A percentile compares a stretch with the other conserved stretches of the same genome.
phyloP scores from a whole-genome alignment of 2,113 vertebrate species.

The Esox niger region DNA sequence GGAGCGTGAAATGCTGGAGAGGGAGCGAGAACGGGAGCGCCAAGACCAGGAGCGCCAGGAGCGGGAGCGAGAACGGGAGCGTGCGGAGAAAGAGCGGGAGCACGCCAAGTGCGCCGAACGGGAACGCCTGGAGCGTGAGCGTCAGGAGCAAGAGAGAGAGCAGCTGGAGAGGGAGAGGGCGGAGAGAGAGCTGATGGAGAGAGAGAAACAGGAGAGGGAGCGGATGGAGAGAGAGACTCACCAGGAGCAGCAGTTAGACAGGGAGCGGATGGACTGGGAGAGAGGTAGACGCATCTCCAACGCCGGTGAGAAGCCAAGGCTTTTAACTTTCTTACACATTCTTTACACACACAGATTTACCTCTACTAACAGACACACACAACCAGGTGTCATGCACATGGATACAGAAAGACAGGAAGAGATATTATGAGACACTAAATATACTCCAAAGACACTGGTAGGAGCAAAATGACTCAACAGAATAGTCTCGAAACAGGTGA shows the following conservation, averaged over 20 bases:
- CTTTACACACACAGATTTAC: not conserved
- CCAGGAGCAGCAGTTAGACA: conserved; percentile 72
- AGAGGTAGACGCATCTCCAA: conserved; percentile 85
- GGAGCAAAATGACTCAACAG: not conserved
- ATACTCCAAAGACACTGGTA: not conserved
- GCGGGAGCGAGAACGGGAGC: conserved; percentile 75
- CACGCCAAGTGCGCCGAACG: conserved; percentile 59
- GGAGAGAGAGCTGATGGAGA: conserved; percentile 80
- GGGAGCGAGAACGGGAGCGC: conserved; percentile 75
- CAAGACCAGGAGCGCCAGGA: conserved; percentile 79
- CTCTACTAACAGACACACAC: not conserved
- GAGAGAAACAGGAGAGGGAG: conserved; percentile 76
- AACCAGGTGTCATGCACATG: not conserved
- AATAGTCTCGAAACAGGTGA: not conserved
- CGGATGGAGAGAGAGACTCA: conserved; percentile 54
- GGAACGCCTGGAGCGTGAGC: conserved; percentile 73
- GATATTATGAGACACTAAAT: not conserved
- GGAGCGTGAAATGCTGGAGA: conserved; percentile 62
- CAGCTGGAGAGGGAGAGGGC: conserved; percentile 74
- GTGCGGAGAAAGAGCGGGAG: conserved; percentile 74
- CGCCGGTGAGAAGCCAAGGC: conserved; percentile 77
- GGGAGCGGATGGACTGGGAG: conserved; percentile 86
- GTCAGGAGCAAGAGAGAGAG: conserved; percentile 78
- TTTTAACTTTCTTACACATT: conserved; percentile 3
- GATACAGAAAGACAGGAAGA: not conserved